A percentile compares a stretch with the other conserved stretches of the same genome.
Conservation (phyloP, 2,888 invertebrate genomes). For the Phlogophora meticulosa region DNA sequence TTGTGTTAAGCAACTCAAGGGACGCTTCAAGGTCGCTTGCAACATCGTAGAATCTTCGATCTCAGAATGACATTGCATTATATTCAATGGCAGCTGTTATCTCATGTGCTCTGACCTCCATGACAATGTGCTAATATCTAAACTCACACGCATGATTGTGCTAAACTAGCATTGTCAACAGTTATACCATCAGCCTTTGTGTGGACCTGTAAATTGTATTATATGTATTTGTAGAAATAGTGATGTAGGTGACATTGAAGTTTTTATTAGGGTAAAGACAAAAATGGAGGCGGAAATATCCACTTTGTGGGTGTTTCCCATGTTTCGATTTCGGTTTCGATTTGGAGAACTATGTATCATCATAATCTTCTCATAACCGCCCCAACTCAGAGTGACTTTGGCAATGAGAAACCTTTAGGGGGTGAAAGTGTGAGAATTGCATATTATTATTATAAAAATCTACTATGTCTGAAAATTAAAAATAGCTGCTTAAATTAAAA, state of each 20-base stretch:
- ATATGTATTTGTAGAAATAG: constrained; percentile 32
- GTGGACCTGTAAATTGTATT: constrained; percentile 43
- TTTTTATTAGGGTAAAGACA: too few species aligned
- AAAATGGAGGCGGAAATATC: neutral
- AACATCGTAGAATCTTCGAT: neutral
- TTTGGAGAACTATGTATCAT: too few species aligned
- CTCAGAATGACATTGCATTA: constrained; percentile 41
- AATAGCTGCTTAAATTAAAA: too few species aligned
- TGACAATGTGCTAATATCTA: constrained; percentile 54
- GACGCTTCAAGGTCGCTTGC: constrained; percentile 5
- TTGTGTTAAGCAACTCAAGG: neutral
- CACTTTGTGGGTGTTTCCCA: neutral
- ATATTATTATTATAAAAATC: too few species aligned
- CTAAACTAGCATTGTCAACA: constrained; percentile 47
- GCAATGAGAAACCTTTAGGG: too few species aligned
- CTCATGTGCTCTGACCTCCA: constrained; percentile 52
- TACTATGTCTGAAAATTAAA: too few species aligned
- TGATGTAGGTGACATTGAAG: constrained; percentile 35
- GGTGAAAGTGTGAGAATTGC: too few species aligned
- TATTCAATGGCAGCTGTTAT: constrained; percentile 33
- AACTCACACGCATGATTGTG: constrained; percentile 34
- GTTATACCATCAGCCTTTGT: constrained; percentile 40
- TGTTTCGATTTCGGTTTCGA: too few species aligned
- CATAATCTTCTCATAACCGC: too few species aligned
- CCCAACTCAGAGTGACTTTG: too few species aligned